phyloP scores from a whole-genome alignment of 1,140 invertebrate genomes.

The Luehdorfia chinensis region DNA sequence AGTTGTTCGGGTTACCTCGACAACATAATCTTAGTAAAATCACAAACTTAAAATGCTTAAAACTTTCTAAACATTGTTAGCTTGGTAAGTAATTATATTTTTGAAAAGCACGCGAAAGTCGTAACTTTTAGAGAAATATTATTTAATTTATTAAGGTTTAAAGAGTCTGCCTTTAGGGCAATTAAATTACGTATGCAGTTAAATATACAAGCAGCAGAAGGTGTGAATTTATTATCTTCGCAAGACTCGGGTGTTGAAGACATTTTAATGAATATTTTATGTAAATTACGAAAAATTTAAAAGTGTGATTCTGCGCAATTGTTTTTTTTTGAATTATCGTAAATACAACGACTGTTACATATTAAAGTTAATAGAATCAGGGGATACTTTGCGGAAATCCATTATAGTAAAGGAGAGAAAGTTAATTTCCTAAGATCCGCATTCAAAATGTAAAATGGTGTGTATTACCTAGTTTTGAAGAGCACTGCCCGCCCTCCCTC shows the following conservation, averaged over 20 bases:
- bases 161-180: background rate
- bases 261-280: conserved; percentile 16
- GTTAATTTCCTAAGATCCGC: too few relatives aligned
- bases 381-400: too few relatives aligned
- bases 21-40: background rate
- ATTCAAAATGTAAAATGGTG: too few relatives aligned
- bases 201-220: conserved; percentile 7
- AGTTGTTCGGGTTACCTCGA: conserved; percentile 26
- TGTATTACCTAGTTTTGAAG: too few relatives aligned
- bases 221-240: conserved; percentile 13
- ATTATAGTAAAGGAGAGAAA: too few relatives aligned
- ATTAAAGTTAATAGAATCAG: too few relatives aligned
- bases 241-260: conserved; percentile 1
- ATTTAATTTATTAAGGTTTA: background rate
- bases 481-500: too few relatives aligned
- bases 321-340: too few relatives aligned
- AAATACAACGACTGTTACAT: too few relatives aligned
- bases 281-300: conserved; percentile 10
- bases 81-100: background rate
- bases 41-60: conserved; percentile 7
- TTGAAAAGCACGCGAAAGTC: background rate
- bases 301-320: background rate
- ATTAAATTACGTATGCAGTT: conserved; percentile 17
- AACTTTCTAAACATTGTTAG: conserved; percentile 10
- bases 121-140: background rate